Percentiles rank a stretch among this genome's conserved stretches.
These are phyloP conservation scores for Coryphaenoides rupestris DNA, from an alignment of 2,113 vertebrate species.

Conservation along the genomic window DNA sequence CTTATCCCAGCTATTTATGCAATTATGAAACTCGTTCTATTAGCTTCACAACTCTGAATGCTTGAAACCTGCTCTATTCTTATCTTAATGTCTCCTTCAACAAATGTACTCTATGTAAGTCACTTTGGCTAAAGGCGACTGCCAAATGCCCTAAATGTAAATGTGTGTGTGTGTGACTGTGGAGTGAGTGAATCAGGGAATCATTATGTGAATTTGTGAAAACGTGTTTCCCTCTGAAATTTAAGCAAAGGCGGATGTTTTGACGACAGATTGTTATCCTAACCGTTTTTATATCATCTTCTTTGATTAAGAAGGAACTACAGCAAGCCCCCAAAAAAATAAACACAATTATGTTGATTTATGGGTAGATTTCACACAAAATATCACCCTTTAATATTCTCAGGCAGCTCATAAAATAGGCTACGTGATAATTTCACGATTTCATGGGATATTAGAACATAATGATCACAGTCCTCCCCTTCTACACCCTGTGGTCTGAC, in stretches of 20 bases:
- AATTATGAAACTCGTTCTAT: no score
- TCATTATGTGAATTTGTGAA: background rate
- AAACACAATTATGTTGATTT: slow-evolving; percentile 60
- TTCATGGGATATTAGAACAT: slow-evolving; percentile 99
- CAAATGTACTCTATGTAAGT: no score
- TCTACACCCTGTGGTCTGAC: slow-evolving; percentile 56
- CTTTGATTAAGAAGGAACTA: slow-evolving; percentile 41
- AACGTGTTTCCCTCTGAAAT: background rate
- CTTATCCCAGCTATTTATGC: no score
- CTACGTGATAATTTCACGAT: slow-evolving; percentile 94
- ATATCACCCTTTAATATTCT: slow-evolving; percentile 81
- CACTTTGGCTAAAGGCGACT: no score
- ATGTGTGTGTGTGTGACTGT: background rate
- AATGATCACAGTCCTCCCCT: slow-evolving; percentile 92
- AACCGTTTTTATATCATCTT: background rate
- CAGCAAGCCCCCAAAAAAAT: slow-evolving; percentile 38
- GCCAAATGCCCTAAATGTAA: no score
- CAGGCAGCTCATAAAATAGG: slow-evolving; percentile 84
- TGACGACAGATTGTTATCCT: no score
- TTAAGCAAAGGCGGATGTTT: no score
- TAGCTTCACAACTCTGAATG: no score
- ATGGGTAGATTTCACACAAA: slow-evolving; percentile 51
- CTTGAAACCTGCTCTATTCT: no score
- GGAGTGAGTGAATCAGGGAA: background rate
- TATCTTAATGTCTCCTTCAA: no score